Base-by-base conservation (phyloP, 1,140 invertebrate genomes). In the Drosophila varians region DNA sequence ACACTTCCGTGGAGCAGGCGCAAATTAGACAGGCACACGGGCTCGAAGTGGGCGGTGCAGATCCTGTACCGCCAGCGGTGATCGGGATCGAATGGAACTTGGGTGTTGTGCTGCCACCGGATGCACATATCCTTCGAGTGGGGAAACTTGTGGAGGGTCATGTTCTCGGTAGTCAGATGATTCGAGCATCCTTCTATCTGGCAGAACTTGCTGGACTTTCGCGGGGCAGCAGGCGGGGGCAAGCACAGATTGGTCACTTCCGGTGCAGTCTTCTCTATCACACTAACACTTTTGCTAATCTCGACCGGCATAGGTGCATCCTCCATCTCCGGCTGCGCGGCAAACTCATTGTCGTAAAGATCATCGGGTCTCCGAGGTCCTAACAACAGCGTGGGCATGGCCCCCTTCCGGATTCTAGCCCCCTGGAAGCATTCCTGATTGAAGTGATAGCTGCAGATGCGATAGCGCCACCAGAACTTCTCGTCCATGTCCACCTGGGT, bases 41-140 rank as follows among this genome's bases (percentile, higher is more conserved):
- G 75, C 12, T 87, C 69, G n/a, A 90, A 90, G 21, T 90, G 89
- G 0, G 68, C 77, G 49, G 80, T 90, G 51, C 89, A 90, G 8
- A 90, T 84, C 18, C 89, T 84, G 23, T 90, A 83, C 0, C 89
- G 77, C 78, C 73, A 82, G 0, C 73, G 79, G 36, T 48, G 54
- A 3, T 73, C 53, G 0, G 78, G 71, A 51, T 87, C 74, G 19
- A 87, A 88, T 1, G 84, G 69, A 34, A 90, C 78, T 49, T 89
- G 77, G 0, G 86, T 75, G 46, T 90, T 90, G 31, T 90, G 89
- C 31, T 73, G 72, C 89, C 89, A 90, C 11, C 82, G 82, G 18
- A 54, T 49, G 34, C 82, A 88, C 69, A 88, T 77, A 4, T 77
- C 74, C 48, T 38, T 14, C 2, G 69, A 80, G n/a, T 82, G 69